phyloP scores from a whole-genome alignment of 2,113 vertebrate species.

The Elaphurus davidianus region DNA sequence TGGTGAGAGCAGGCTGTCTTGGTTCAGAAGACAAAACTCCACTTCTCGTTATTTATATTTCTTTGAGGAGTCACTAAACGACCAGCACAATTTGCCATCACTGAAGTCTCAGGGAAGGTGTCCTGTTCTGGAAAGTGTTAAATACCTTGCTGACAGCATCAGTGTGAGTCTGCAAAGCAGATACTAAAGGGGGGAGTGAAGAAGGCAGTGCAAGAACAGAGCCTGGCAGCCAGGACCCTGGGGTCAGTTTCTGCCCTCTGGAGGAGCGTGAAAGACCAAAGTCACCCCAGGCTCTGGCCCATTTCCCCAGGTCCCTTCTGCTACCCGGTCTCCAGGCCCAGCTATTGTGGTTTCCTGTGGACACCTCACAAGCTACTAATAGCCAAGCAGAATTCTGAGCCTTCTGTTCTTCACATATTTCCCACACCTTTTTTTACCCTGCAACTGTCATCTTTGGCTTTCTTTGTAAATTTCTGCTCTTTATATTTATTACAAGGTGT shows the following conservation, averaged over 20 bases:
- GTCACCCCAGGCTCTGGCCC: not conserved
- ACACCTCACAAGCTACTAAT: not conserved
- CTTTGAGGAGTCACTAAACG: not conserved
- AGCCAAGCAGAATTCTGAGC: constrained; percentile 29
- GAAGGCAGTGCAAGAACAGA: not conserved
- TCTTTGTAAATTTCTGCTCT: constrained; percentile 7
- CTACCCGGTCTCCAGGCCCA: not conserved
- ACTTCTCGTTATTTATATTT: not conserved
- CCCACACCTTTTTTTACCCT: constrained; percentile 54
- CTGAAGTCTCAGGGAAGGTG: not conserved
- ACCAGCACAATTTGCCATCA: not conserved
- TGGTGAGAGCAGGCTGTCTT: not conserved
- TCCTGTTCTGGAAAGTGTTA: constrained; percentile 7
- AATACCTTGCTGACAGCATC: not conserved
- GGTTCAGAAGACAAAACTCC: not conserved
- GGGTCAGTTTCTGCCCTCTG: too few species aligned
- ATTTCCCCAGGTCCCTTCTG: not conserved
- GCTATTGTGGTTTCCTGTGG: not conserved
- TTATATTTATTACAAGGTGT: not conserved
- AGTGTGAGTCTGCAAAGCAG: not conserved
- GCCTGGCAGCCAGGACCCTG: not conserved
- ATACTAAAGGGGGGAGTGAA: not conserved
- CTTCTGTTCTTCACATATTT: constrained; percentile 57
- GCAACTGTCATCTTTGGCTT: constrained; percentile 63
- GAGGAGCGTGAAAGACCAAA: not conserved